These are phyloP conservation scores for Gymnoscopelus microlampas DNA, from an alignment of 2,797 vertebrate species.

Conservation along the genomic window DNA sequence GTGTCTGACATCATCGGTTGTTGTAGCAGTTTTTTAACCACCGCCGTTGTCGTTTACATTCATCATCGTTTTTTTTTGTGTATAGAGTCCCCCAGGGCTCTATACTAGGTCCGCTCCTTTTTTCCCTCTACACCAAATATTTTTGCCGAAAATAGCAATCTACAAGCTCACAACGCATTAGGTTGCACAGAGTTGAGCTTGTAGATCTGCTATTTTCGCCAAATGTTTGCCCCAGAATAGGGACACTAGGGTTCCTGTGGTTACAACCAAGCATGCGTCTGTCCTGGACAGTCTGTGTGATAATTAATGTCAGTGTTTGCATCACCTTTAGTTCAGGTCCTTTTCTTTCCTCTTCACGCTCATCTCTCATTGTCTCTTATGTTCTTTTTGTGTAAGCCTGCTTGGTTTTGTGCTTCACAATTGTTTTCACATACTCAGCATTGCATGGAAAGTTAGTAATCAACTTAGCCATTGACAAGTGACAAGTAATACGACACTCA, in stretches of 20 bases:
- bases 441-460: conserved; percentile 59
- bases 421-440: conserved; percentile 55
- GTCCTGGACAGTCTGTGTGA: conserved; percentile 18
- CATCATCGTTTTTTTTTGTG: conserved; percentile 5
- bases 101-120: too few species aligned
- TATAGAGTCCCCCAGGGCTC: too few species aligned
- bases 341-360: not conserved
- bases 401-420: conserved; percentile 42
- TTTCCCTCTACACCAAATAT: too few species aligned
- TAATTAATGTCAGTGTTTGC: conserved; percentile 19
- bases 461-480: conserved; percentile 35
- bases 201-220: too few species aligned
- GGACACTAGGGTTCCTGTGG: not conserved
- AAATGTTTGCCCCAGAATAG: too few species aligned
- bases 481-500: conserved; percentile 30
- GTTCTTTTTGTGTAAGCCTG: conserved; percentile 38
- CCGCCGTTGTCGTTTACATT: not conserved
- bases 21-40: conserved; percentile 44
- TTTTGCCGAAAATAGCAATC: too few species aligned
- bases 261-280: conserved; percentile 44
- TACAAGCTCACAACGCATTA: too few species aligned
- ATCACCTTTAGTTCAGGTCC: conserved; percentile 33
- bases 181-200: too few species aligned
- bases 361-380: conserved; percentile 32
- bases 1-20: conserved; percentile 40